These are phyloP conservation scores for Passer montanus DNA, from an alignment of 2,113 vertebrate genomes.

Conservation along the genomic window DNA sequence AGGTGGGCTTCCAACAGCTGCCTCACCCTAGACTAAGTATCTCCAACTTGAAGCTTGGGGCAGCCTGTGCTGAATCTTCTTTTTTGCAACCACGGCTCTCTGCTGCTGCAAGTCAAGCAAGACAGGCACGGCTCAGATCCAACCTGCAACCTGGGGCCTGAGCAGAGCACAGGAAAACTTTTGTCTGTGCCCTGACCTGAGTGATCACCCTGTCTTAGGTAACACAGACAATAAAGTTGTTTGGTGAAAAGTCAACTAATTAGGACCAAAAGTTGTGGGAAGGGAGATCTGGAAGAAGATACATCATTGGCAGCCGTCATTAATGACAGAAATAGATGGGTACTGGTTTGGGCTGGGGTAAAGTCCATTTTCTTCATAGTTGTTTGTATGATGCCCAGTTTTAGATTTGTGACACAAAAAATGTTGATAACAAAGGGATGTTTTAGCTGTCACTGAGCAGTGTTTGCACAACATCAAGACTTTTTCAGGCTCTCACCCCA, in stretches of 20 bases:
- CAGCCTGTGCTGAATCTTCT: not conserved
- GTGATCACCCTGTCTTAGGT: rapidly evolving
- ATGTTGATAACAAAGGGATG: not conserved
- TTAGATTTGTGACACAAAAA: not conserved
- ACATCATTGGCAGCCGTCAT: not conserved
- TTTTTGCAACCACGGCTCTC: not conserved
- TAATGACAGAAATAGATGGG: not conserved
- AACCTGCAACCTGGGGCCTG: not conserved
- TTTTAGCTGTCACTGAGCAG: not conserved
- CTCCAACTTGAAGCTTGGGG: not conserved
- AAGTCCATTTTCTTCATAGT: not conserved
- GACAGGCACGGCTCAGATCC: not conserved
- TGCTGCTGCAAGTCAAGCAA: not conserved
- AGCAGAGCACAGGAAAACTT: not conserved
- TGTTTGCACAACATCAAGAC: not conserved
- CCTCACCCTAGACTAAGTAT: not conserved
- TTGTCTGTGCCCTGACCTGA: not conserved
- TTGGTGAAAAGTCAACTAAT: not conserved
- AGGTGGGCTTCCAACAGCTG: not conserved
- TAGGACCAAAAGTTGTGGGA: not conserved
- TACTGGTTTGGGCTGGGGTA: not conserved
- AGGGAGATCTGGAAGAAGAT: not conserved
- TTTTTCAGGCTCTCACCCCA: not conserved
- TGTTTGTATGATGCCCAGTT: rapidly evolving
- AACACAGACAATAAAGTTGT: not conserved